These are phyloP conservation scores for Eilema caniola DNA, from an alignment of 2,888 invertebrate species.

Conservation along the genomic window DNA sequence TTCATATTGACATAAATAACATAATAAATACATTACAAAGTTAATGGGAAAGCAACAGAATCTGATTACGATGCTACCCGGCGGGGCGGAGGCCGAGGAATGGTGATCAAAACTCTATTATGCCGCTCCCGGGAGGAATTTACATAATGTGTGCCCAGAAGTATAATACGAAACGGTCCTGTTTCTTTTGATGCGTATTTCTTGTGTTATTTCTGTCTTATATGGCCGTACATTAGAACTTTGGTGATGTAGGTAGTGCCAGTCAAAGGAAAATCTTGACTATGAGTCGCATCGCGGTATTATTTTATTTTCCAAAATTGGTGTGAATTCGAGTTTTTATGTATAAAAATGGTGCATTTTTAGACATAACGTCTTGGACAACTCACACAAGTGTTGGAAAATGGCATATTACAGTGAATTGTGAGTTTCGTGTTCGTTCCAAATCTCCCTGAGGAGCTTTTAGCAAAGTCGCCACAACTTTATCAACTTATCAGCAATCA, in stretches of 20 bases:
- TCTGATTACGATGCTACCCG: constrained; percentile 48
- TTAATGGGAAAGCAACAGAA: constrained; percentile 52
- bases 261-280: neutral
- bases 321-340: no score
- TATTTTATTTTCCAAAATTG: no score
- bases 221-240: neutral
- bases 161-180: constrained; percentile 43
- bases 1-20: constrained; percentile 11
- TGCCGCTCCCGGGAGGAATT: constrained; percentile 66
- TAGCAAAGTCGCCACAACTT: no score
- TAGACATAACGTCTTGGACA: no score
- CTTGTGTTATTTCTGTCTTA: constrained; percentile 7
- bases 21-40: constrained; percentile 31
- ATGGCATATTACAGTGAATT: no score
- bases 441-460: no score
- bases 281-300: no score
- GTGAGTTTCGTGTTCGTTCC: no score
- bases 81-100: constrained; percentile 34
- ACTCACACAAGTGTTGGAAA: no score
- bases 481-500: no score
- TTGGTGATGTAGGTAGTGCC: neutral
- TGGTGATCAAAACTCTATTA: constrained; percentile 74
- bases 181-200: constrained; percentile 22
- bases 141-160: constrained; percentile 65
- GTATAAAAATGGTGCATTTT: no score